Base-by-base conservation (phyloP, 2,113 vertebrate species). In the Pachypanchax playfairii region DNA sequence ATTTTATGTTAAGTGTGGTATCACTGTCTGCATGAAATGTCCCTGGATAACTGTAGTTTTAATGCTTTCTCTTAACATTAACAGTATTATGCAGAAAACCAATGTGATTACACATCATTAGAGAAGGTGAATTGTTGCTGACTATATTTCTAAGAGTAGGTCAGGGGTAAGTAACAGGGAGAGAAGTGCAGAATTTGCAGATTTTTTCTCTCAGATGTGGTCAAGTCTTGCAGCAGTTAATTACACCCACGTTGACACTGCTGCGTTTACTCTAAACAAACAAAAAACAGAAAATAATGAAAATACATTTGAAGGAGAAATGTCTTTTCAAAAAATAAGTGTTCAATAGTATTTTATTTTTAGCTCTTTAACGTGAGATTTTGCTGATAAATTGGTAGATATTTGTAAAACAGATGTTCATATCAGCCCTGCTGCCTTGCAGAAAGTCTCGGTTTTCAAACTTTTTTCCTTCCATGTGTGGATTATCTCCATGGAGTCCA, bases 41-140 rank as follows among this genome's bases (percentile, higher is more conserved):
- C 79, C 75, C 80, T 52, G 52, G 76, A 82, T 85, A 69, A 77
- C 64, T 22, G 63, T 38, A 35, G 65, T 64, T 75, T 80, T 76
- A 80, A 86, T 79, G 62, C 56, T 72, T 48, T 79, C 74, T 55
- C 52, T 58, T 58, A 78, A 65, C 70, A 71, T 52, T 79, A 47
- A 67, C 68, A 73, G 62, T 69, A 83, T 81, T 87, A 85, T 83
- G 80, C 83, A 82, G 75, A 54, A 77, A 90, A 75, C 71, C 79
- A 62, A 73, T 73, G 80, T 70, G 84, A 89, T 85, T 82, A 87
- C 77, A 82, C 78, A 82, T 89, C 82, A 84, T 89, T 86, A 88
- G 70, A 74, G 61, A 54, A 26, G 22, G 39, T 75, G 70, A 62
- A 75, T 62, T 87, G 84, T 73, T 88, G 89, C 86, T 89, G 87